Evolutionary conservation across 2,888 invertebrate species (phyloP), one percentile per base, ranked within the genome.

Genomic region (Tiliacea citrago): DNA sequence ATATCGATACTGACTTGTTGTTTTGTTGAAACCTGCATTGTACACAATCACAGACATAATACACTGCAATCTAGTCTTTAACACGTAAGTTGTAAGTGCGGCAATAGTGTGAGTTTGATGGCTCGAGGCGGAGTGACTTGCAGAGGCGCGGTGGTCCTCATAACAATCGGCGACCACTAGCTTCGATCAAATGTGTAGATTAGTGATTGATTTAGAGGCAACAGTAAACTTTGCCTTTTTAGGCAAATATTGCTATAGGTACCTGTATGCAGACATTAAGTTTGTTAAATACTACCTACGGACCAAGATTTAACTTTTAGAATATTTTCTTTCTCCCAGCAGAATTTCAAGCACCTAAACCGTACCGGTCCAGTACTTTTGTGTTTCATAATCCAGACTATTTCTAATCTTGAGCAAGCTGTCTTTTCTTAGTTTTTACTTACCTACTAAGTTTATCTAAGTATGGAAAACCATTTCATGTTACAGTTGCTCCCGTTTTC

Each of bases 131-230:
- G 90, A 91, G 91, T 95, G 95, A 95, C 95, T 95, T 94, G 95
- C 95, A 94, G 87, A 94, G 92, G 90, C 93, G 92, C 90, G 95
- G 95, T 95, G 95, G 95, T 95, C 95, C 91, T 90, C 90, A 90
- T 89, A 90, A 91, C 92, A 93, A 92, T 91, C 90, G 90, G 90
- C 91, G 92, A 90, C 90, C 93, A 91, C 92, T 91, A 91, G 90
- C 88, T 89, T 89, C 90, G 90, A 88, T 88, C 86, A 81, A 70
- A 77, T 62, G 55, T 67, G 68, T 77, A 87, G 88, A 73, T 63
- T 83, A 83, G 21, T 73, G 55, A 35, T 66, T 55, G 69, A 63
- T 76, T 47, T 55, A 82, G 87, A 87, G 82, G 73, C 67, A 35
- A 42, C 82, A 68, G 62, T 47, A 21, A 60, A n/a, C 51, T 42